Percentiles rank a stretch among this genome's conserved stretches.
Evolutionary conservation across 30 jellyfish, hydroid and myxozoan species (phyloP).

Genomic region (Aurelia coerulea): DNA sequence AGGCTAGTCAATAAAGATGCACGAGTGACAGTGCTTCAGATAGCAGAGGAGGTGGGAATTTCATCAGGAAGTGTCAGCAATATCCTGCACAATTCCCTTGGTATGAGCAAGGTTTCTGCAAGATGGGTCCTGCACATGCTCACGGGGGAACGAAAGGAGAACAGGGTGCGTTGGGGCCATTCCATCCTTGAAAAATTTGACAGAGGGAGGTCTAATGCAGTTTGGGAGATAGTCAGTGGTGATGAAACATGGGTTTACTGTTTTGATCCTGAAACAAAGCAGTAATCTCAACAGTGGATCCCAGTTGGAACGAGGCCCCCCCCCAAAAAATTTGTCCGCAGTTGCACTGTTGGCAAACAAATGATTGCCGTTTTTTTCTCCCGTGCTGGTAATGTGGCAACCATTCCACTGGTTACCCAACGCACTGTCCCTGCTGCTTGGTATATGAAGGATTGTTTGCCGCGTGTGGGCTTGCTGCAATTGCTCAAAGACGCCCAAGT

Average conservation of each 20-base stretch:
- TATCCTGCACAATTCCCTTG: no score
- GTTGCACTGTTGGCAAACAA: conserved; percentile 25
- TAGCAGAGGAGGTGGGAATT: no score
- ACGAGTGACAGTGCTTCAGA: no score
- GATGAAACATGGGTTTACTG: no score
- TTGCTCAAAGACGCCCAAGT: conserved; percentile 15
- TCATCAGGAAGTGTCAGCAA: no score
- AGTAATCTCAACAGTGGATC: conserved; percentile 28
- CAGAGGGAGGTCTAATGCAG: conserved; percentile 28
- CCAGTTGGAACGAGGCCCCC: conserved; percentile 27
- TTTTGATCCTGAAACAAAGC: conserved; percentile 18
- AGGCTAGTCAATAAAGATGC: no score
- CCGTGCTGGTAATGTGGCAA: conserved; percentile 33
- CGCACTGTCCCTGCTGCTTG: neutral
- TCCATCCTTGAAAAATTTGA: conserved; percentile 7
- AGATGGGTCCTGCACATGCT: no score
- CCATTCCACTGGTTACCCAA: conserved; percentile 10
- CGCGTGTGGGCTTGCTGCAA: conserved; percentile 10
- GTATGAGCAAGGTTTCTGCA: no score
- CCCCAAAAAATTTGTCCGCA: conserved; percentile 5
- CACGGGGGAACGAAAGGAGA: neutral
- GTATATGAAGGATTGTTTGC: neutral
- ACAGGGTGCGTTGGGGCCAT: conserved; percentile 13
- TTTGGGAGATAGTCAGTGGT: conserved; percentile 43
- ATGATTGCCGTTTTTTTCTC: conserved; percentile 13